Conservation (phyloP, 2,797 vertebrate species). For the Aselliscus stoliczkanus region DNA sequence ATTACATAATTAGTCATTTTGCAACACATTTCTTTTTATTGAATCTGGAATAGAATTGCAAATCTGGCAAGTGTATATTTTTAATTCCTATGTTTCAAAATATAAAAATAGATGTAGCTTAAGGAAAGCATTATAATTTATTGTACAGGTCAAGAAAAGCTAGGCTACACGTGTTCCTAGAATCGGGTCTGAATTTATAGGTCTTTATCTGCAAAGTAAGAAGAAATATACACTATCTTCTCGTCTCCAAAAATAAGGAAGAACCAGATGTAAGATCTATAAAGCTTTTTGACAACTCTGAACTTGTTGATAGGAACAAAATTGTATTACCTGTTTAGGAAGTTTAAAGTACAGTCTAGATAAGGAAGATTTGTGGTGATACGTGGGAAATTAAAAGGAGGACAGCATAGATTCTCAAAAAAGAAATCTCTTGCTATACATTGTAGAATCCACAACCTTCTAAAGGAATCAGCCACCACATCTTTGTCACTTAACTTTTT, state of each 20-base stretch:
- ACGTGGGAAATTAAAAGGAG: not conserved
- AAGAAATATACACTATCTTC: not conserved
- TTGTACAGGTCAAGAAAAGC: not conserved
- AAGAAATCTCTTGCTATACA: conserved; percentile 5
- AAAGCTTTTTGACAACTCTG: conserved; percentile 20
- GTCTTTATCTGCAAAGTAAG: conserved; percentile 6
- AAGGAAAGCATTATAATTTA: not conserved
- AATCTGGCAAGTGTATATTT: not conserved
- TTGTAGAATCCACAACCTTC: not conserved
- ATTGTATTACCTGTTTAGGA: conserved; percentile 28
- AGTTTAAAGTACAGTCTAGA: conserved; percentile 33
- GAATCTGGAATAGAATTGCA: not conserved
- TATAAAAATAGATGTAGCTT: not conserved
- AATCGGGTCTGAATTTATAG: conserved; percentile 11
- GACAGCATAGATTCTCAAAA: conserved; percentile 30
- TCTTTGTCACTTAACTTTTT: conserved; percentile 63
- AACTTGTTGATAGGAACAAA: conserved; percentile 12
- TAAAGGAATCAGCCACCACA: conserved; percentile 27
- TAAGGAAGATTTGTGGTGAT: not conserved
- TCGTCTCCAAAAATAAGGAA: conserved; percentile 10
- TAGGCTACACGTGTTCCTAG: not conserved
- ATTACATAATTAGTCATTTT: not conserved
- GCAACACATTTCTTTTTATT: conserved; percentile 28
- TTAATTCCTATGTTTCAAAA: conserved; percentile 27
- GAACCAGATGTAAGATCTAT: not conserved